Percentiles rank a stretch among this genome's conserved stretches.
Conservation (phyloP, 2,113 vertebrate genomes). For the Corythaixoides concolor region DNA sequence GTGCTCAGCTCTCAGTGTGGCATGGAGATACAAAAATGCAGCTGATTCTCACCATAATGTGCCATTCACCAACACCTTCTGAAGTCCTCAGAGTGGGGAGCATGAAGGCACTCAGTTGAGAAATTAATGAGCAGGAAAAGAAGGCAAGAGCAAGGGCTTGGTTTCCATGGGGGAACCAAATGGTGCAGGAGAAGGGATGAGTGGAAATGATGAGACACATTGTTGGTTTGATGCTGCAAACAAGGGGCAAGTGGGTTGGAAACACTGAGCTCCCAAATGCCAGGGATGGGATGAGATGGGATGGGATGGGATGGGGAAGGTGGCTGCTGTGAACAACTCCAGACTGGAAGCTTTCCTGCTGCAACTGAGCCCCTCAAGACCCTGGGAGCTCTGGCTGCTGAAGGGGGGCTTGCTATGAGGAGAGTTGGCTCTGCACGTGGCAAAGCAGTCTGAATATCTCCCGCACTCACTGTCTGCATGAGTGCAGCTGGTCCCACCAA, state of each 20-base stretch:
- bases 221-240: background rate
- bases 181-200: background rate
- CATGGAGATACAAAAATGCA: background rate
- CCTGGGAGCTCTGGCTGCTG: rapidly evolving
- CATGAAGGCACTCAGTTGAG: background rate
- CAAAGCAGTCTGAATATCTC: background rate
- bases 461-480: rapidly evolving
- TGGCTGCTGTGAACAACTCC: background rate
- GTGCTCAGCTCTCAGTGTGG: background rate
- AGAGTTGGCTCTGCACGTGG: background rate
- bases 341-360: background rate
- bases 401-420: background rate
- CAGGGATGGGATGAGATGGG: no score
- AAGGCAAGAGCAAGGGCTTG: background rate
- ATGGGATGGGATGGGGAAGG: background rate
- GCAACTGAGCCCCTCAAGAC: rapidly evolving
- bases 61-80: background rate
- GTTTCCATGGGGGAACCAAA: background rate
- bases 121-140: background rate
- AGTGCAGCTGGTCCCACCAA: background rate
- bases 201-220: background rate
- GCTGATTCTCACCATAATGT: background rate
- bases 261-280: background rate
- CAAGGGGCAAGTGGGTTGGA: background rate
- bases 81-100: background rate